Evolutionary conservation across 2,797 vertebrate genomes (phyloP).

Genomic region (Sebastes nivosus): DNA sequence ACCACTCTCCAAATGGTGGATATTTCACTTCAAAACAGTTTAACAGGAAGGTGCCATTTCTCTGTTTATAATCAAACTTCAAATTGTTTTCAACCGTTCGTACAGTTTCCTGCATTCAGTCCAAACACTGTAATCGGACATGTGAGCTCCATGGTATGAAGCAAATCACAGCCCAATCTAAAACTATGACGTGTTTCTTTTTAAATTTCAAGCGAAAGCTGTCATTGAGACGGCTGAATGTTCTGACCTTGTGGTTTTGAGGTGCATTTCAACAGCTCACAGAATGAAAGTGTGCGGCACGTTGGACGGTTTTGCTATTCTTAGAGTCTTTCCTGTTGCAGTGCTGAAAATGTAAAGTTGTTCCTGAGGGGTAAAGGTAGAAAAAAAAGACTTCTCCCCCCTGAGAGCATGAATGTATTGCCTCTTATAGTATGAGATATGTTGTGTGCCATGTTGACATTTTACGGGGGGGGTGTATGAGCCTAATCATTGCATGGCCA

Average conservation of each 20-base stretch:
- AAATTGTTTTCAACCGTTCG: background rate
- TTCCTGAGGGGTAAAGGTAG: background rate
- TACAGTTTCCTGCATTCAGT: background rate
- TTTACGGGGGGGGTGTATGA: background rate
- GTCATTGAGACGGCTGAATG: background rate
- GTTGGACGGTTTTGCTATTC: background rate
- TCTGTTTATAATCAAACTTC: conserved; percentile 8
- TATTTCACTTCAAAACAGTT: background rate
- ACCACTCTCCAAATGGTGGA: background rate
- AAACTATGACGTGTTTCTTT: background rate
- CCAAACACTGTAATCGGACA: conserved; percentile 18
- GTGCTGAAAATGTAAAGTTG: background rate
- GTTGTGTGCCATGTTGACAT: background rate
- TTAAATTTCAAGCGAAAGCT: background rate
- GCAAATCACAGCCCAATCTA: conserved; percentile 12
- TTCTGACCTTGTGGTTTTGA: conserved; percentile 5
- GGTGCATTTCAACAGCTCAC: background rate
- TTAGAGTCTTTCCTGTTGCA: background rate
- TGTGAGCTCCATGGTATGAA: background rate
- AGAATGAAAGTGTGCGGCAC: background rate
- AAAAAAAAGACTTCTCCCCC: background rate
- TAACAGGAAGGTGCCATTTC: background rate
- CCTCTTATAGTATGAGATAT: background rate
- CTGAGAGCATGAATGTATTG: background rate
- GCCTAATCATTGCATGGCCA: background rate